Conservation (phyloP, 2,888 invertebrate species). For the Bembecia ichneumoniformis region DNA sequence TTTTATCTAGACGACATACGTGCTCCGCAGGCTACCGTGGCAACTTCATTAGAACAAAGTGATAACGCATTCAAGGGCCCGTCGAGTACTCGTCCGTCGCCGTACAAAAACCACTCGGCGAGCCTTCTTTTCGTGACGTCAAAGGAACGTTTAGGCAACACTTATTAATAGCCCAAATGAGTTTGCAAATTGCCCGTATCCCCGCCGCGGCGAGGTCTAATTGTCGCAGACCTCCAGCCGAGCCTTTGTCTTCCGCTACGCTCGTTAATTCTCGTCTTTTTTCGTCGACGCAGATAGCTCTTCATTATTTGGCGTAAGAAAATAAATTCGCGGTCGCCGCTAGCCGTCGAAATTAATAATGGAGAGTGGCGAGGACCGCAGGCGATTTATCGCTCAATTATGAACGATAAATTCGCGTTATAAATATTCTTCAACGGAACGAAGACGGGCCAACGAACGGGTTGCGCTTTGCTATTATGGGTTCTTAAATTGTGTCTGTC, state of each 20-base stretch:
- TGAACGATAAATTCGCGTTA: slow-evolving; percentile 43
- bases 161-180: slow-evolving; percentile 43
- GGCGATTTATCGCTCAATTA: slow-evolving; percentile 48
- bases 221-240: slow-evolving; percentile 21
- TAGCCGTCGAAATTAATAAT: slow-evolving; percentile 45
- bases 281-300: slow-evolving; percentile 21
- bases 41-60: slow-evolving; percentile 1
- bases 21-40: slow-evolving; percentile 1
- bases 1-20: slow-evolving; percentile 7
- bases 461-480: not conserved
- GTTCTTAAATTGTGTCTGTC: not conserved
- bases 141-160: not conserved
- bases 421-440: slow-evolving; percentile 20
- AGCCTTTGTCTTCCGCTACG: slow-evolving; percentile 29
- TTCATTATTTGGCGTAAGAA: slow-evolving; percentile 45
- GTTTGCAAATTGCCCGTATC: slow-evolving; percentile 38
- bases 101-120: not conserved
- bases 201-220: slow-evolving; percentile 23
- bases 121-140: not conserved
- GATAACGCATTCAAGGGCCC: not conserved
- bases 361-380: slow-evolving; percentile 21
- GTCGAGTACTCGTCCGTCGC: not conserved
- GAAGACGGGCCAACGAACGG: not conserved
- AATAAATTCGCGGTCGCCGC: slow-evolving; percentile 33
- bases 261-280: slow-evolving; percentile 28